These are phyloP conservation scores for Nematopogon swammerdamellus DNA, from an alignment of 2,888 invertebrate species.

Conservation along the genomic window DNA sequence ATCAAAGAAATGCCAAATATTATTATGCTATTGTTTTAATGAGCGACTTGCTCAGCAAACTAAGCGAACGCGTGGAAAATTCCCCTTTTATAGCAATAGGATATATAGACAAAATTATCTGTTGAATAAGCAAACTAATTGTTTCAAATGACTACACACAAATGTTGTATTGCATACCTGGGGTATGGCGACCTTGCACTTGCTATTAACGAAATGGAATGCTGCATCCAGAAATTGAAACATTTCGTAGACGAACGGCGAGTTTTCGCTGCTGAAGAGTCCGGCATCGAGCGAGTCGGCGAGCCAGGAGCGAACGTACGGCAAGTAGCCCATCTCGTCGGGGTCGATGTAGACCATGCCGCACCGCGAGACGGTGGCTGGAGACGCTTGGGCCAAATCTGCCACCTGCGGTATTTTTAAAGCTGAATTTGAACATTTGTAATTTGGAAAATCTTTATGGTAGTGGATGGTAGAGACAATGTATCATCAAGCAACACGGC, in stretches of 20 bases:
- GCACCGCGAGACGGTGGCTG: constrained; percentile 79
- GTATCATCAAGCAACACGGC: background rate
- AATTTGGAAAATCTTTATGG: background rate
- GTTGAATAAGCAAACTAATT: too few relatives aligned
- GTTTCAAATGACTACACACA: too few relatives aligned
- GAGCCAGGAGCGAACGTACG: constrained; percentile 77
- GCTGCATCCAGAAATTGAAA: constrained; percentile 69
- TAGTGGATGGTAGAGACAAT: background rate
- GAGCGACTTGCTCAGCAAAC: too few relatives aligned
- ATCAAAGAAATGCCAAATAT: too few relatives aligned
- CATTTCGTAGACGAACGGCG: constrained; percentile 62
- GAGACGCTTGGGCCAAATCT: constrained; percentile 85
- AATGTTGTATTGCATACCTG: too few relatives aligned
- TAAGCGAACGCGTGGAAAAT: too few relatives aligned
- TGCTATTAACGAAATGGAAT: constrained; percentile 62
- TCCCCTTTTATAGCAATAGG: too few relatives aligned
- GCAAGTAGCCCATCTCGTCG: constrained; percentile 76
- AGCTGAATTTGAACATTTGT: background rate
- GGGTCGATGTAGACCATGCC: constrained; percentile 93
- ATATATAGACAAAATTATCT: too few relatives aligned
- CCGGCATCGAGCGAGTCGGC: constrained; percentile 45
- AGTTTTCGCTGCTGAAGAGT: constrained; percentile 52
- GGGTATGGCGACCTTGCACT: constrained; percentile 68
- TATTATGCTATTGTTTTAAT: too few relatives aligned
- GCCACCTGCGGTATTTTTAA: too few relatives aligned